A percentile compares a stretch with the other conserved stretches of the same genome.
Conservation (phyloP, 2,888 invertebrate genomes). For the Toxonevra muliebris region DNA sequence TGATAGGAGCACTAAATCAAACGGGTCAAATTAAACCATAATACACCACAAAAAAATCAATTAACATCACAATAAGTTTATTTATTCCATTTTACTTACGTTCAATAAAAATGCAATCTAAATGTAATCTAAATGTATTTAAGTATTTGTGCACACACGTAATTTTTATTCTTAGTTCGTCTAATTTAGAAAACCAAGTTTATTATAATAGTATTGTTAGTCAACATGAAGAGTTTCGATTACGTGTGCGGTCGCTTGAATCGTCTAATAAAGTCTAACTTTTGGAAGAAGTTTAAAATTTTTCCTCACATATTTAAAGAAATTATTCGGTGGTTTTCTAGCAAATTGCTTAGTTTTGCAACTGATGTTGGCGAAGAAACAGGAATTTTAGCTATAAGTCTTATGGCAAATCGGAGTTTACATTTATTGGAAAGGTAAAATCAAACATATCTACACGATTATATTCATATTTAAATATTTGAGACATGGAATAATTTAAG, state of each 20-base stretch:
- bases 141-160: not conserved
- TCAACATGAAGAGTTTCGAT: not conserved
- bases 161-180: not conserved
- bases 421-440: constrained; percentile 53
- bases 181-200: not conserved
- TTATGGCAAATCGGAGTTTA: constrained; percentile 49
- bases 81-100: not conserved
- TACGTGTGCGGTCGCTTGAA: not conserved
- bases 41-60: not conserved
- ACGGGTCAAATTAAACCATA: too few species aligned
- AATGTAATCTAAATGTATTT: constrained; percentile 24
- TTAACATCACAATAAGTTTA: not conserved
- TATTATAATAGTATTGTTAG: not conserved
- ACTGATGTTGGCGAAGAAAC: constrained; percentile 52
- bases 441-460: too few species aligned
- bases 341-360: constrained; percentile 38
- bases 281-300: too few species aligned
- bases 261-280: not conserved
- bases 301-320: too few species aligned
- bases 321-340: not conserved
- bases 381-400: constrained; percentile 51
- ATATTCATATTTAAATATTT: too few species aligned
- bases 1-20: constrained; percentile 3
- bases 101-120: constrained; percentile 13
- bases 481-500: too few species aligned